A percentile compares a stretch with the other conserved stretches of the same genome.
These are phyloP conservation scores for Rhyacophila evoluta DNA, from an alignment of 2,888 invertebrate species.

Conservation along the genomic window DNA sequence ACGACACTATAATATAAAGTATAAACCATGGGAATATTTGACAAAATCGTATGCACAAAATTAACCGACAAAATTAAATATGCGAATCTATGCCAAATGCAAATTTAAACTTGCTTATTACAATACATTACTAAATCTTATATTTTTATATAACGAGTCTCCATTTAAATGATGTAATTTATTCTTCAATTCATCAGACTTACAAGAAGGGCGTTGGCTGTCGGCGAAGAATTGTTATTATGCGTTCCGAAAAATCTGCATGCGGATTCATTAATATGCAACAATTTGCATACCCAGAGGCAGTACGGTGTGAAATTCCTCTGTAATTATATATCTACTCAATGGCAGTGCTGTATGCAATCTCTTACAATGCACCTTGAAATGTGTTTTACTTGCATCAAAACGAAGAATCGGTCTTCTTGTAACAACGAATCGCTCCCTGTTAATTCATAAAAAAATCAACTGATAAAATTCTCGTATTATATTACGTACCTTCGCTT, in stretches of 20 bases:
- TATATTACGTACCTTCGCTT: too few species aligned
- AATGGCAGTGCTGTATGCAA: neutral
- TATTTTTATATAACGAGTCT: neutral
- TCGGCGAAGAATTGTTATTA: slow-evolving; percentile 30
- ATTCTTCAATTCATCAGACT: neutral
- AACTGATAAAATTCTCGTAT: neutral
- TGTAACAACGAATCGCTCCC: neutral
- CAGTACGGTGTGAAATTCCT: slow-evolving; percentile 40
- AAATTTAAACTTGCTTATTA: neutral
- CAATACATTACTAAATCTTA: neutral
- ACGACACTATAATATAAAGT: neutral
- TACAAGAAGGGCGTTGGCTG: slow-evolving; percentile 12
- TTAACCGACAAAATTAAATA: neutral
- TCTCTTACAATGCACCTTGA: neutral
- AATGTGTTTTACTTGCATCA: slow-evolving; percentile 8
- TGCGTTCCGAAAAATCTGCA: slow-evolving; percentile 47
- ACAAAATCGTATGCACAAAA: neutral
- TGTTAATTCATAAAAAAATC: neutral
- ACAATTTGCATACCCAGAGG: slow-evolving; percentile 43
- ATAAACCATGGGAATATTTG: neutral
- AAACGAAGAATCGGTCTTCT: neutral
- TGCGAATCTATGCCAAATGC: neutral
- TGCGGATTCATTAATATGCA: slow-evolving; percentile 45
- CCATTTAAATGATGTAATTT: neutral
- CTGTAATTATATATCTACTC: slow-evolving; percentile 45